Percentiles rank a stretch among this genome's conserved stretches.
These are phyloP conservation scores for Bos javanicus DNA, from an alignment of 2,113 vertebrate species.

Conservation along the genomic window DNA sequence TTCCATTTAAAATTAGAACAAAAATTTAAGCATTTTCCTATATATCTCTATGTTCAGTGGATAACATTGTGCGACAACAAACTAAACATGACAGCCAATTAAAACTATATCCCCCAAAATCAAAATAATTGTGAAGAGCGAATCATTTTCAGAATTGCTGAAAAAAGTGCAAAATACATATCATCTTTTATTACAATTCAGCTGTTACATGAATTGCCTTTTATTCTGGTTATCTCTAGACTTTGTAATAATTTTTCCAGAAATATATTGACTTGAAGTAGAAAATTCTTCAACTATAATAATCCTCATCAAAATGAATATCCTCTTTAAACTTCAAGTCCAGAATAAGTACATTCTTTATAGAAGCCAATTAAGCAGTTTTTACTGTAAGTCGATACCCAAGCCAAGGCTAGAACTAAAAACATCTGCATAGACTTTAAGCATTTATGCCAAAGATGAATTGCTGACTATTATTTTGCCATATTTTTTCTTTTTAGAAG, in stretches of 20 bases:
- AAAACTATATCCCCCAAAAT: not conserved
- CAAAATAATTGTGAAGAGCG: not conserved
- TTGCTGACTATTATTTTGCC: not conserved
- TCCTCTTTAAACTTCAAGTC: not conserved
- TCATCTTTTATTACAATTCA: not conserved
- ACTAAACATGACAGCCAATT: not conserved
- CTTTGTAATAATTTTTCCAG: not conserved
- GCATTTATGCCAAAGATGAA: not conserved
- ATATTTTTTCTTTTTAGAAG: not conserved
- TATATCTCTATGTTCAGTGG: not conserved
- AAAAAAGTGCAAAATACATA: not conserved
- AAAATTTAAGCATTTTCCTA: not conserved
- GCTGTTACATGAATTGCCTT: not conserved
- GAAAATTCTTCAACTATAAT: not conserved
- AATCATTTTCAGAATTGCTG: not conserved
- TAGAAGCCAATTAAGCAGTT: not conserved
- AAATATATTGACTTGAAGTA: not conserved
- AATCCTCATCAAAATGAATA: not conserved
- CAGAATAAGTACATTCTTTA: not conserved
- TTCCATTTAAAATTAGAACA: slow-evolving; percentile 12
- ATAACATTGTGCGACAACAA: not conserved
- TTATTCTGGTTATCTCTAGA: not conserved
- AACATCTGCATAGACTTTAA: not conserved
- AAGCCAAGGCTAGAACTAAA: not conserved
- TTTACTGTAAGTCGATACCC: not conserved